Evolutionary conservation across 2,888 invertebrate genomes (phyloP).

Genomic region (Tenthredo amoena): DNA sequence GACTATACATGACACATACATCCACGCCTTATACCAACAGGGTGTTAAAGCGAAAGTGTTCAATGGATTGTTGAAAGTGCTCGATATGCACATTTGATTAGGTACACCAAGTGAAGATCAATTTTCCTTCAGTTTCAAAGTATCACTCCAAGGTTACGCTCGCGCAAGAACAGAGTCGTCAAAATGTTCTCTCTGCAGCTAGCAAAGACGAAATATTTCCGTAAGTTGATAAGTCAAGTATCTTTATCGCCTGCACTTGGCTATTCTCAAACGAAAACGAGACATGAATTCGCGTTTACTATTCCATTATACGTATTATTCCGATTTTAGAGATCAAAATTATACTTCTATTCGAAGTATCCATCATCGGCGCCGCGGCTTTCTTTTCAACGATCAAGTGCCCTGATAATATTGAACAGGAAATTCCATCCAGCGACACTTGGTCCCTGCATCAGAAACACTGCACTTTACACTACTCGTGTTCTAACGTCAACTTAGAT

Average conservation of each 20-base stretch:
- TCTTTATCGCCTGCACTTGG: neutral
- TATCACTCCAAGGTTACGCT: slow-evolving; percentile 35
- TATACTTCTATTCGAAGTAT: slow-evolving; percentile 12
- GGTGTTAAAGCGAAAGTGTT: slow-evolving; percentile 24
- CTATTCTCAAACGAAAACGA: neutral
- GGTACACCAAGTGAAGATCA: neutral
- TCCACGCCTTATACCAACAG: neutral
- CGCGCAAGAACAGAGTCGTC: slow-evolving; percentile 5
- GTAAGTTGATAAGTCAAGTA: slow-evolving; percentile 3
- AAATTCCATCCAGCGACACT: slow-evolving; percentile 35
- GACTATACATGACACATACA: neutral
- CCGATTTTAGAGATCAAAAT: slow-evolving; percentile 2
- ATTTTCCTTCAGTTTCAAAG: slow-evolving; percentile 20
- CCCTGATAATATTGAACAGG: slow-evolving; percentile 39
- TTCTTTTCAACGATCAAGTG: slow-evolving; percentile 56
- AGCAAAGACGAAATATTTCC: slow-evolving; percentile 11
- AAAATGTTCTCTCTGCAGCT: slow-evolving; percentile 8
- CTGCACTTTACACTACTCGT: slow-evolving; percentile 54
- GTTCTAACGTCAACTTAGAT: slow-evolving; percentile 35
- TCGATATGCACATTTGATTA: slow-evolving; percentile 19
- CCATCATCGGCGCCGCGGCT: slow-evolving; percentile 13
- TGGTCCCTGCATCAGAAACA: slow-evolving; percentile 40
- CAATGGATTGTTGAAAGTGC: slow-evolving; percentile 14
- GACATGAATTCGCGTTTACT: neutral
- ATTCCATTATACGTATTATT: neutral